These are phyloP conservation scores for Coilia nasus DNA, from an alignment of 2,797 vertebrate species.

Conservation along the genomic window DNA sequence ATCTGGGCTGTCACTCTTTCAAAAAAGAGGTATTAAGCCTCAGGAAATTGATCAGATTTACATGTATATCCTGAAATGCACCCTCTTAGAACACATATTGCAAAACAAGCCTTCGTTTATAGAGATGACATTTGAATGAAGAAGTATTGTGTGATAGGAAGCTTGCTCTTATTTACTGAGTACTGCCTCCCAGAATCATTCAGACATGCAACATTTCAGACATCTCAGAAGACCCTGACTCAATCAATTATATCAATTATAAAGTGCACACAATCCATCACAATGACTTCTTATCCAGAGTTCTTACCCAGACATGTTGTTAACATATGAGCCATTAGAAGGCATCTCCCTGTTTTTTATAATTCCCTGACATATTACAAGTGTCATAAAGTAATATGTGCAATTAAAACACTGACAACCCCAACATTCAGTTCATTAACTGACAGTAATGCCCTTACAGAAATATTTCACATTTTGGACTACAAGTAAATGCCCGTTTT, in stretches of 20 bases:
- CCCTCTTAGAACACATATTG: background rate
- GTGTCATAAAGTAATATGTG: background rate
- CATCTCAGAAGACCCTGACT: background rate
- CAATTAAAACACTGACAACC: background rate
- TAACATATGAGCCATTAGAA: background rate
- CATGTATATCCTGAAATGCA: background rate
- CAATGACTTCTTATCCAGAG: background rate
- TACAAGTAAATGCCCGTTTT: conserved; percentile 14
- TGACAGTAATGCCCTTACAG: conserved; percentile 7
- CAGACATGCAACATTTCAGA: background rate
- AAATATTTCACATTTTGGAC: conserved; percentile 22
- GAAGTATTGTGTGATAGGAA: background rate
- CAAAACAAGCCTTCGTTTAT: conserved; percentile 9
- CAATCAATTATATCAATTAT: background rate
- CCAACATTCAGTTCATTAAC: conserved; percentile 4
- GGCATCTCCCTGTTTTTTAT: background rate
- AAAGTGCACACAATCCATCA: conserved; percentile 10
- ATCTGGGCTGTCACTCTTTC: background rate
- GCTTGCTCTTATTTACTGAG: background rate
- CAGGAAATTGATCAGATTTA: background rate
- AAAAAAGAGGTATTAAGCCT: background rate
- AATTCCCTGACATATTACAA: background rate
- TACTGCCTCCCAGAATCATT: background rate
- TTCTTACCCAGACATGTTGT: background rate
- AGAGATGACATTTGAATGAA: background rate